Evolutionary conservation across 2,113 vertebrate species (phyloP), one percentile per base, ranked within the genome.

Genomic region (Monarcha castaneiventris): DNA sequence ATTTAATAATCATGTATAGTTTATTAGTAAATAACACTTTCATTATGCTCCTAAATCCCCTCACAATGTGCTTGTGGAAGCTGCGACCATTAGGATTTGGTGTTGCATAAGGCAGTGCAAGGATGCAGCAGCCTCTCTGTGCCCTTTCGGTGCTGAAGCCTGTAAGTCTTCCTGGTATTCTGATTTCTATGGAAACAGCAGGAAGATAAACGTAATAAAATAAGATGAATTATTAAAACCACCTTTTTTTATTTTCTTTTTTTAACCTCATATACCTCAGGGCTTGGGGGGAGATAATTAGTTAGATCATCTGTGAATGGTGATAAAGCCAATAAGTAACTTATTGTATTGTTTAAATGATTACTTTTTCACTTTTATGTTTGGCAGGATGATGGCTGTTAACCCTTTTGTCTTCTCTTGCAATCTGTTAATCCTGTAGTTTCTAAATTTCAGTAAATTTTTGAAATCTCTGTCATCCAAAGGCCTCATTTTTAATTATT

Each of bases 121-220:
- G 68, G 93, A 64, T 92, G 63, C 51, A 90, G 94, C 90, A 95
- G 92, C 93, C 73, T 91, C 74, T 89, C 67, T 61, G 64, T 95
- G 93, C 94, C 95, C 93, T 94, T 91, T 88, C 5, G 1, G 39
- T 93, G 73, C 80, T 86, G 90, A 88, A 94, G 89, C 84, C 90
- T 81, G 3, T 78, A 83, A 95, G 74, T 95, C 90, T 93, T 95
- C 76, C 87, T 94, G 92, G 54, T 94, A 35, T 90, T 94, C 81
- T 71, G 84, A 97, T 97, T 96, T 97, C 92, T 97, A 92, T 92
- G 93, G 94, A 95, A 96, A 95, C 95, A 93, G 78, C 81, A 84
- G 89, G 74, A 92, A 89, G 85, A 91, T 73, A 96, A 82, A 87
- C 1, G 5, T 84, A 89, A 92, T 87, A 76, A 89, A 95, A 80